Conservation (phyloP, 1,140 invertebrate species). For the Lamellibrachia luymesi region DNA sequence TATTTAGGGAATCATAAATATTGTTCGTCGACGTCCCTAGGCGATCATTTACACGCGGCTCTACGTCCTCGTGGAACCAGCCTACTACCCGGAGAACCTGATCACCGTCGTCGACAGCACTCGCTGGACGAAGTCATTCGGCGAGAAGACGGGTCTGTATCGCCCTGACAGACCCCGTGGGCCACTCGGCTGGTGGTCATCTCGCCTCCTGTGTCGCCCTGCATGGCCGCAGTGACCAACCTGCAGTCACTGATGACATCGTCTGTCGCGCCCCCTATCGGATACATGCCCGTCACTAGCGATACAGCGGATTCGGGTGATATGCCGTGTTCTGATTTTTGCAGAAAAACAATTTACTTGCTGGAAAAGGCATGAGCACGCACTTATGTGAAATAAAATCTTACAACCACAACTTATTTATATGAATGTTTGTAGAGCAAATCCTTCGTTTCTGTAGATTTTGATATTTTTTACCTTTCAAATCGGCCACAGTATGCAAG, state of each 20-base stretch:
- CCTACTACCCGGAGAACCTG: constrained; percentile 21
- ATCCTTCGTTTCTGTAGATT: too few relatives aligned
- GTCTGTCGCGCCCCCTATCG: too few relatives aligned
- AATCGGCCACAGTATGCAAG: too few relatives aligned
- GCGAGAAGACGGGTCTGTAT: constrained; percentile 13
- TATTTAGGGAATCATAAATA: background rate
- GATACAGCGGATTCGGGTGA: too few relatives aligned
- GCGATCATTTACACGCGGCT: background rate
- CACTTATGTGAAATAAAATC: too few relatives aligned
- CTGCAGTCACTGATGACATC: background rate
- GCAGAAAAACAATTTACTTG: too few relatives aligned
- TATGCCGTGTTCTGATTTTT: too few relatives aligned
- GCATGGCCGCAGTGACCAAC: background rate
- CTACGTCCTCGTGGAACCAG: background rate
- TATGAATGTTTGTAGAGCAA: too few relatives aligned
- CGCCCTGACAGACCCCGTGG: constrained; percentile 24
- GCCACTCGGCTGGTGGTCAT: constrained; percentile 33
- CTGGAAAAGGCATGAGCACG: too few relatives aligned
- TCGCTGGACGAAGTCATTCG: constrained; percentile 23
- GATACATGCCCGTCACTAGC: too few relatives aligned
- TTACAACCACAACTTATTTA: too few relatives aligned
- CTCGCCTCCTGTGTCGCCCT: constrained; percentile 23
- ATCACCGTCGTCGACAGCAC: constrained; percentile 20
- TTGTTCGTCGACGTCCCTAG: background rate
- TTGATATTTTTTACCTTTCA: too few relatives aligned